Base-by-base conservation (phyloP, 2,888 invertebrate genomes). In the Rotaria macrura region DNA sequence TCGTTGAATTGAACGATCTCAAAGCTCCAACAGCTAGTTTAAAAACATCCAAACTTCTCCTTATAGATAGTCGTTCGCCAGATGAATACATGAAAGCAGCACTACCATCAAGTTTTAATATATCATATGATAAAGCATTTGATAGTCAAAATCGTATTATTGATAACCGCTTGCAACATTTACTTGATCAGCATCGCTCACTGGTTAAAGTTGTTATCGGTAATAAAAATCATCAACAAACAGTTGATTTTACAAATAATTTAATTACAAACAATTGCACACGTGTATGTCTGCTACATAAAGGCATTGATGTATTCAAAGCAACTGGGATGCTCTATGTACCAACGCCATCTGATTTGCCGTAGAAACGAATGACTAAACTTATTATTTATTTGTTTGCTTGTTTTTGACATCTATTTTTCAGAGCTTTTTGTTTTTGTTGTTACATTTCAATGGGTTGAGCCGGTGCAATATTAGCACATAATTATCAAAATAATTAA, bases 251-350 rank as follows among this genome's bases (percentile, higher is more conserved):
- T 93, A 95, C 95, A 84, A 94, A 94, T 88, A 94, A 94, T 89
- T 92, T 97, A 87, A 93, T 97, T 84, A 93, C 94, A 87, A 94
- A 95, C 89, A 93, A 93, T 85, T 94, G 95, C 85, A 92, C 93
- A 0, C 93, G 94, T 89, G 95, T 96, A 9, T 95, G 96, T 90
- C 93, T 94, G 25, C 92, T 97, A n/a, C 95, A 96, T 91, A 95
- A 95, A 85, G 96, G 96, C 79, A 94, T 96, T 88, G 93, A 94
- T 88, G 93, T 94, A 25, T 92, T 96, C 43, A 89, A 91, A 83
- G 89, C 91, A 55, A 91, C 92, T 34, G 90, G 91, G 55, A 89
- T 92, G 25, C 89, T 92, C n/a, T 89, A 91, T 23, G 91, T 92
- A 17, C 92, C 92, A 6, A 89, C 91, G 29, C 89, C 89, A 79